Conservation (phyloP, 1,140 invertebrate genomes). For the Drosophila sproati region DNA sequence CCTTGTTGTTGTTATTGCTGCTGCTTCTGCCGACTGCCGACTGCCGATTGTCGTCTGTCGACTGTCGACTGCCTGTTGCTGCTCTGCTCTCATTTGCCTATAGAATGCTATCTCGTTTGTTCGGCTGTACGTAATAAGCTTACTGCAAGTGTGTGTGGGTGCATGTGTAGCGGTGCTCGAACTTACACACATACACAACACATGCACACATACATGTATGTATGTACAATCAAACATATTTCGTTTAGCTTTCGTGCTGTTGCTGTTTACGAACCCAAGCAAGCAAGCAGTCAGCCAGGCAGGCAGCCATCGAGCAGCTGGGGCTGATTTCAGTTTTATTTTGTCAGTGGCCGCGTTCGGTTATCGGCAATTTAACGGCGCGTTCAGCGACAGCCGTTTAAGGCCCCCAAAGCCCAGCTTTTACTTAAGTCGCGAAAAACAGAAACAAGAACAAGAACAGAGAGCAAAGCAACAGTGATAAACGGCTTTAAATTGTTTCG, state of each 20-base stretch:
- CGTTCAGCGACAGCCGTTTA: constrained; percentile 46
- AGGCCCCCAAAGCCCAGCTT: constrained; percentile 44
- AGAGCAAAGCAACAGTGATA: constrained; percentile 21
- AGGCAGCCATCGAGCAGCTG: constrained; percentile 38
- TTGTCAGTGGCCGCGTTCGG: constrained; percentile 70
- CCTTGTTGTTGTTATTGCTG: constrained; percentile 12
- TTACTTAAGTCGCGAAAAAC: constrained; percentile 47
- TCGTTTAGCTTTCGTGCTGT: constrained; percentile 54
- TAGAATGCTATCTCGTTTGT: constrained; percentile 28
- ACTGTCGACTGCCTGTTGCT: constrained; percentile 49
- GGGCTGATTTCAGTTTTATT: constrained; percentile 60
- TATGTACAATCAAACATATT: constrained; percentile 2
- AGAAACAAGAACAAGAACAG: constrained; percentile 20
- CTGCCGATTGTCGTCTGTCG: no score
- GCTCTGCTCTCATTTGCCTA: constrained; percentile 42
- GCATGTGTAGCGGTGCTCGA: constrained; percentile 40
- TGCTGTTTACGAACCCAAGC: constrained; percentile 49
- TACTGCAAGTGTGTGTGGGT: constrained; percentile 53
- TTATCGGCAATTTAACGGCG: constrained; percentile 55
- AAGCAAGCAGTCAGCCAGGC: constrained; percentile 10
- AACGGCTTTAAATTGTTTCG: constrained; percentile 50
- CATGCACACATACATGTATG: no score
- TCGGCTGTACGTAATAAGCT: constrained; percentile 63
- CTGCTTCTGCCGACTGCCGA: constrained; percentile 35
- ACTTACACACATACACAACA: constrained; percentile 2